Evolutionary conservation across 1,140 invertebrate genomes (phyloP).

Genomic region (Tribolium castaneum): DNA sequence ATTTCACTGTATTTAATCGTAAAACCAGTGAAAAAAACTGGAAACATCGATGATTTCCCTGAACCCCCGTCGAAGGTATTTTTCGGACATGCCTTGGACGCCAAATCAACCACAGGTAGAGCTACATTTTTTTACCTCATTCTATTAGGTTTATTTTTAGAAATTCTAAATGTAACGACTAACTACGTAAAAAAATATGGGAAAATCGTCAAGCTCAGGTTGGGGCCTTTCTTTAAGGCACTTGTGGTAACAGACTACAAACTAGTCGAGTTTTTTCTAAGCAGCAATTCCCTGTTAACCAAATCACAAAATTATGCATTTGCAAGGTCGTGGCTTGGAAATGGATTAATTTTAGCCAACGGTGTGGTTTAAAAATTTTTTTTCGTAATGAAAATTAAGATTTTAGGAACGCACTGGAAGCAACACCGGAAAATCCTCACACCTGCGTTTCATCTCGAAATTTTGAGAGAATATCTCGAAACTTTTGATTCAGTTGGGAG

Average conservation of each 20-base stretch:
- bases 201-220: neutral
- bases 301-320: constrained; percentile 78
- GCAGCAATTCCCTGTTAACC: constrained; percentile 76
- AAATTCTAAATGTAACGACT: neutral
- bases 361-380: constrained; percentile 58
- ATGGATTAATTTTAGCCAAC: constrained; percentile 76
- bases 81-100: neutral
- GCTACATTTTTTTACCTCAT: neutral
- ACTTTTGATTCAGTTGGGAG: constrained; percentile 76
- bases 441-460: constrained; percentile 86
- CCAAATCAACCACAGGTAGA: neutral
- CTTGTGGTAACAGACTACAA: constrained; percentile 47
- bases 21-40: neutral
- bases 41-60: neutral
- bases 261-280: constrained; percentile 68
- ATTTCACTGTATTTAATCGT: neutral
- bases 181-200: neutral
- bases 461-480: constrained; percentile 78
- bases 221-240: neutral
- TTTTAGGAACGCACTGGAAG: constrained; percentile 68
- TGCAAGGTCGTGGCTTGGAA: constrained; percentile 80
- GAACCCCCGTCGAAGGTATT: neutral
- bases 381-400: neutral
- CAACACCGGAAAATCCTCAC: constrained; percentile 76
- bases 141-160: neutral